phyloP scores from a whole-genome alignment of 2,888 invertebrate species.

The Halictus quadricinctus region DNA sequence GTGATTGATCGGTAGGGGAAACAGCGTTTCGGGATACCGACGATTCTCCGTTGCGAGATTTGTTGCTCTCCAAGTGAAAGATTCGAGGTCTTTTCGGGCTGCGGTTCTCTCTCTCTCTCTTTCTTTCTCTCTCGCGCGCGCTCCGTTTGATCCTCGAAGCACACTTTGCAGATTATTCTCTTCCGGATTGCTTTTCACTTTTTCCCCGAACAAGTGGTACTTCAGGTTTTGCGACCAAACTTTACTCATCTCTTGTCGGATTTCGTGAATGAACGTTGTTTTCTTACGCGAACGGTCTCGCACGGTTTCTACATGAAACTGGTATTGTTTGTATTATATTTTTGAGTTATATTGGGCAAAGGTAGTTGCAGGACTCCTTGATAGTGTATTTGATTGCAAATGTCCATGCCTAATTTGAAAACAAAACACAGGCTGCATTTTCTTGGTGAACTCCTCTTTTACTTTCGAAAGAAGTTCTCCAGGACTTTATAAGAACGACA shows the following conservation, averaged over 20 bases:
- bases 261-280: neutral
- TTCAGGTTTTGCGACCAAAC: conserved; percentile 1
- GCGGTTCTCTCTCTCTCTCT: neutral
- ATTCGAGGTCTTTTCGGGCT: neutral
- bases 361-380: no score
- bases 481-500: neutral
- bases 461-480: no score
- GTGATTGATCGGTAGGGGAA: conserved; percentile 4
- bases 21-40: neutral
- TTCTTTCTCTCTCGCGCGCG: neutral
- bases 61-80: neutral
- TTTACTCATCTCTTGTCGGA: neutral
- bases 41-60: neutral
- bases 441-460: no score
- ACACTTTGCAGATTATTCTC: neutral
- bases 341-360: no score
- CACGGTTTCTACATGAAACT: no score
- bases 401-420: no score
- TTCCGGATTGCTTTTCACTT: neutral
- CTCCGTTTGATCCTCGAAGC: neutral
- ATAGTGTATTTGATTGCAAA: no score
- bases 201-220: neutral
- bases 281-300: no score
- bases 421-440: no score
- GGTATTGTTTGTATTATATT: no score